Percentiles rank a stretch among this genome's conserved stretches.
Evolutionary conservation across 2,888 invertebrate genomes (phyloP).

Genomic region (Dendrolimus pini): DNA sequence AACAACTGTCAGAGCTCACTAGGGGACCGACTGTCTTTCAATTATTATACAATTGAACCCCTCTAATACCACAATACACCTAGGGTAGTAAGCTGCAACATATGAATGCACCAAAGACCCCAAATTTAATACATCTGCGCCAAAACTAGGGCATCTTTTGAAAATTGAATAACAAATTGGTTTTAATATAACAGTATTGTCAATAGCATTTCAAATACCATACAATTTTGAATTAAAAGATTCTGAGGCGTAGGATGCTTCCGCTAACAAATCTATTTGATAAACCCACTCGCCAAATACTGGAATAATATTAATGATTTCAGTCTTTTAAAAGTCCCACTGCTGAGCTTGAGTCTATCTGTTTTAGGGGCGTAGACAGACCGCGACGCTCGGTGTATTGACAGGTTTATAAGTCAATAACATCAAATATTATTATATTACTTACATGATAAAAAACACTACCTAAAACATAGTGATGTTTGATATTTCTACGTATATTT

Average conservation of each 20-base stretch:
- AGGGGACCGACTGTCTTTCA: background rate
- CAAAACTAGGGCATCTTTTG: background rate
- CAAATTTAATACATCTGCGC: slow-evolving; percentile 4
- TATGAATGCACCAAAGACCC: background rate
- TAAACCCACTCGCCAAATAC: slow-evolving; percentile 27
- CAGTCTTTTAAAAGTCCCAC: too few relatives aligned
- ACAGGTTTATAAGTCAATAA: too few relatives aligned
- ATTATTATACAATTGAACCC: background rate
- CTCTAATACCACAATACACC: background rate
- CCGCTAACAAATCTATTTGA: slow-evolving; percentile 27
- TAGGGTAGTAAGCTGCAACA: background rate
- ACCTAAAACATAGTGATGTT: too few relatives aligned
- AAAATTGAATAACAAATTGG: too few relatives aligned
- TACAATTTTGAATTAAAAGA: slow-evolving; percentile 9
- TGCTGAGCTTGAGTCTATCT: too few relatives aligned
- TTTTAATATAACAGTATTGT: too few relatives aligned
- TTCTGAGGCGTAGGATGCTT: slow-evolving; percentile 41
- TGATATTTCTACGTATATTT: too few relatives aligned
- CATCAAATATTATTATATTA: too few relatives aligned
- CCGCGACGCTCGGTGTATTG: too few relatives aligned
- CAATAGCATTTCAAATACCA: background rate
- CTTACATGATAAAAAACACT: too few relatives aligned
- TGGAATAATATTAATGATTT: too few relatives aligned
- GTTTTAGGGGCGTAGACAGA: too few relatives aligned
- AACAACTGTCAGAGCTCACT: background rate